phyloP scores from a whole-genome alignment of 2,113 vertebrate genomes.

The Heptranchias perlo region DNA sequence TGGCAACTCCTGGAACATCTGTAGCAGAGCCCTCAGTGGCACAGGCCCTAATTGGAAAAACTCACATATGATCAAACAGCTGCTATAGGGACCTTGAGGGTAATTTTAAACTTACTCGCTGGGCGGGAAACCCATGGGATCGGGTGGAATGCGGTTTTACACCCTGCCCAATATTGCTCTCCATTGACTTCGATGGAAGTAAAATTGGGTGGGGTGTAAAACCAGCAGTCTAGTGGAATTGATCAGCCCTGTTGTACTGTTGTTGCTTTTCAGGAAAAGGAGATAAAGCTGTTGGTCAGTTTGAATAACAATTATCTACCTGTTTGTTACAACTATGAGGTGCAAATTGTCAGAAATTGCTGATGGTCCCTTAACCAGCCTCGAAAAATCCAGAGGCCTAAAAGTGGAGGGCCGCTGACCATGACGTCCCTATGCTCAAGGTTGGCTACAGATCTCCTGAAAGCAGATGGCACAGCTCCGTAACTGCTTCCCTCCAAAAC shows the following conservation, averaged over 20 bases:
- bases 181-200: neutral
- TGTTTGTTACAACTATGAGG: neutral
- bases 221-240: neutral
- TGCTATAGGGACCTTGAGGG: neutral
- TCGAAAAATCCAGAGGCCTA: neutral
- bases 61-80: neutral
- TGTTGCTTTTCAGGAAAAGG: neutral
- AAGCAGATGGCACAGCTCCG: neutral
- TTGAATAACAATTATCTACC: neutral
- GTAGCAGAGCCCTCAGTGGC: neutral
- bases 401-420: neutral
- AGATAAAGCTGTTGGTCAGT: neutral
- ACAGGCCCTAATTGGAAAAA: no score
- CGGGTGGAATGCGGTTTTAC: no score
- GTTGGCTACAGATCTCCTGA: neutral
- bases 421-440: neutral
- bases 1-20: neutral
- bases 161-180: neutral
- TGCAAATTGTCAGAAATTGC: neutral
- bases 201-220: neutral
- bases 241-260: neutral
- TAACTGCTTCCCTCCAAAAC: neutral
- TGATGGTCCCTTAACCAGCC: neutral
- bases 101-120: neutral
- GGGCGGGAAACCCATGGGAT: no score